phyloP scores from a whole-genome alignment of 2,113 vertebrate genomes.

The Ictalurus furcatus region DNA sequence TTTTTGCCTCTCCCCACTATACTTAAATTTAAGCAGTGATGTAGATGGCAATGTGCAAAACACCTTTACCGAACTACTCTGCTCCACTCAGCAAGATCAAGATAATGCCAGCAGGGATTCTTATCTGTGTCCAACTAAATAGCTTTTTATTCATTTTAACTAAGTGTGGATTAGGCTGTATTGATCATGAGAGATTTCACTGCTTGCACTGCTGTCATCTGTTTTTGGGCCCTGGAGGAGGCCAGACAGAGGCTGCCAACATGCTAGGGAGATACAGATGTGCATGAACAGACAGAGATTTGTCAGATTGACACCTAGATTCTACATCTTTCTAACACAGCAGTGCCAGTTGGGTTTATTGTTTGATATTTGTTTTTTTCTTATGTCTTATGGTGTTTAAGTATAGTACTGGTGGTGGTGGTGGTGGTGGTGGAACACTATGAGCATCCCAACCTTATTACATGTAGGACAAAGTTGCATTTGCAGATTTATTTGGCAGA shows the following conservation, averaged over 20 bases:
- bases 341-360: background rate
- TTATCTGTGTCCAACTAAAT: constrained; percentile 30
- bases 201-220: constrained; percentile 20
- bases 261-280: constrained; percentile 25
- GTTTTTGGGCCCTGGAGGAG: constrained; percentile 18
- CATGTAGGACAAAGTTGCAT: background rate
- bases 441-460: background rate
- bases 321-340: constrained; percentile 16
- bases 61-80: constrained; percentile 8
- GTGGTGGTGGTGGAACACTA: background rate
- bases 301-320: constrained; percentile 8
- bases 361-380: background rate
- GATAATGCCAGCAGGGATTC: constrained; percentile 25
- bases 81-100: constrained; percentile 1
- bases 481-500: background rate
- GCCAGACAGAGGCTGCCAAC: constrained; percentile 24
- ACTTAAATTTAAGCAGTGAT: background rate
- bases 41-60: constrained; percentile 8
- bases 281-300: background rate
- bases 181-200: constrained; percentile 35
- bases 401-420: background rate
- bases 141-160: constrained; percentile 39
- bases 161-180: constrained; percentile 13
- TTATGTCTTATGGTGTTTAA: background rate
- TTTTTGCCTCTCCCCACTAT: background rate